phyloP scores from a whole-genome alignment of 2,113 vertebrate genomes.

The Phocoena sinus region DNA sequence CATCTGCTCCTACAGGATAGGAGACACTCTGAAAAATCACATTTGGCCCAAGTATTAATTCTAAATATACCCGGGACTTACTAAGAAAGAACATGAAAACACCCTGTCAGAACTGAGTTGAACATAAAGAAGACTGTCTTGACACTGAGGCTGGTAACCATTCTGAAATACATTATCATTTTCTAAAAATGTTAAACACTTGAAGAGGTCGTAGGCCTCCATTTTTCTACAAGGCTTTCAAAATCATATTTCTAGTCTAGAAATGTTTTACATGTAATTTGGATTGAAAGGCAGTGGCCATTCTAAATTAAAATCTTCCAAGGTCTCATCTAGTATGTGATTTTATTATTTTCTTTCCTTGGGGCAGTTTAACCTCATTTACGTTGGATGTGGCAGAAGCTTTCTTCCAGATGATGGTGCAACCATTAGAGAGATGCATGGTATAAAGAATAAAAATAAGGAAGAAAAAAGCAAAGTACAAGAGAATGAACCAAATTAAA shows the following conservation, averaged over 20 bases:
- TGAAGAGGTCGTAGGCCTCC: not conserved
- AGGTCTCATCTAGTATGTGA: not conserved
- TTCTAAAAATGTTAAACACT: slow-evolving; percentile 33
- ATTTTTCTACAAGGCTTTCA: not conserved
- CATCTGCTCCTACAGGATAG: not conserved
- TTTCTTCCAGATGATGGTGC: slow-evolving; percentile 43
- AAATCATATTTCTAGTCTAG: slow-evolving; percentile 13
- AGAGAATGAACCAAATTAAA: slow-evolving; percentile 38
- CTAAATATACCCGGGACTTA: not conserved
- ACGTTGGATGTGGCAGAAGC: slow-evolving; percentile 6
- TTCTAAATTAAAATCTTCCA: slow-evolving; percentile 41
- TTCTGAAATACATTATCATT: not conserved
- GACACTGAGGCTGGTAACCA: not conserved
- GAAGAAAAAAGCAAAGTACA: not conserved
- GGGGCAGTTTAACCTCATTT: slow-evolving; percentile 43
- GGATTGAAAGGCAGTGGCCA: not conserved
- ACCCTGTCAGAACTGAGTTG: not conserved
- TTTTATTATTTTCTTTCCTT: slow-evolving; percentile 44
- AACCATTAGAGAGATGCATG: slow-evolving; percentile 27
- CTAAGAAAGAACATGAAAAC: not conserved
- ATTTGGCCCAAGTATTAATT: not conserved
- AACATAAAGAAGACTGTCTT: not conserved
- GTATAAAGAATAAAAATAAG: slow-evolving; percentile 16
- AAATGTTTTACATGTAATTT: not conserved
- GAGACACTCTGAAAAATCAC: not conserved